Conservation (phyloP, 1,140 invertebrate species). For the Frieseomelitta varia region DNA sequence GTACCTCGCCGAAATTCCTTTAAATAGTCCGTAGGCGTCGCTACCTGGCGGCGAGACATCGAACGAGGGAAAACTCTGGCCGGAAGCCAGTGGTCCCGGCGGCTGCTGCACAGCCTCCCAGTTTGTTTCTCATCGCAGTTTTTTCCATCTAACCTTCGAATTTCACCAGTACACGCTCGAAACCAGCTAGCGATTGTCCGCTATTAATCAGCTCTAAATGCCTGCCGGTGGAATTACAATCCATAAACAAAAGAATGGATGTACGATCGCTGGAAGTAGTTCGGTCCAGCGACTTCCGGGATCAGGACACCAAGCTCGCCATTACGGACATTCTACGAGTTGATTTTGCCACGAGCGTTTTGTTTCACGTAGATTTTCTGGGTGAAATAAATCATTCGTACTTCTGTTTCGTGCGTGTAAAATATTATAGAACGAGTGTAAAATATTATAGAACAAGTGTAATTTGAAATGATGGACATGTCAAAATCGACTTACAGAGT, state of each 20-base stretch:
- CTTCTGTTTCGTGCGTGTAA: neutral
- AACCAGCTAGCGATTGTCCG: too few species aligned
- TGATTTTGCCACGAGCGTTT: neutral
- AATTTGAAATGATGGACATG: neutral
- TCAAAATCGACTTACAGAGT: neutral
- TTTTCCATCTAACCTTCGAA: slow-evolving; percentile 69
- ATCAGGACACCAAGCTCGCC: neutral
- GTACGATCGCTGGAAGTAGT: neutral
- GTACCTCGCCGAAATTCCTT: slow-evolving; percentile 76
- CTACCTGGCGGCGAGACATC: slow-evolving; percentile 75
- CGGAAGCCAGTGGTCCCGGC: slow-evolving; percentile 74
- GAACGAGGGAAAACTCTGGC: slow-evolving; percentile 75
- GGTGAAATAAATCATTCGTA: neutral
- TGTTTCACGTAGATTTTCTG: neutral
- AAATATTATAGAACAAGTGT: neutral
- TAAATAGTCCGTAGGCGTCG: slow-evolving; percentile 81
- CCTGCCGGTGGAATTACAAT: too few species aligned
- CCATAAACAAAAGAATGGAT: neutral
- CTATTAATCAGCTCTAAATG: too few species aligned
- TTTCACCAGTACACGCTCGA: slow-evolving; percentile 4
- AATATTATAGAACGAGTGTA: neutral
- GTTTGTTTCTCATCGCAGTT: slow-evolving; percentile 49
- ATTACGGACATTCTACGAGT: neutral
- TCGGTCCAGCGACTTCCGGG: neutral
- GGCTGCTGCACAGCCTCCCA: slow-evolving; percentile 42